These are phyloP conservation scores for Prolemur simus DNA, from an alignment of 2,113 vertebrate genomes.

Conservation along the genomic window DNA sequence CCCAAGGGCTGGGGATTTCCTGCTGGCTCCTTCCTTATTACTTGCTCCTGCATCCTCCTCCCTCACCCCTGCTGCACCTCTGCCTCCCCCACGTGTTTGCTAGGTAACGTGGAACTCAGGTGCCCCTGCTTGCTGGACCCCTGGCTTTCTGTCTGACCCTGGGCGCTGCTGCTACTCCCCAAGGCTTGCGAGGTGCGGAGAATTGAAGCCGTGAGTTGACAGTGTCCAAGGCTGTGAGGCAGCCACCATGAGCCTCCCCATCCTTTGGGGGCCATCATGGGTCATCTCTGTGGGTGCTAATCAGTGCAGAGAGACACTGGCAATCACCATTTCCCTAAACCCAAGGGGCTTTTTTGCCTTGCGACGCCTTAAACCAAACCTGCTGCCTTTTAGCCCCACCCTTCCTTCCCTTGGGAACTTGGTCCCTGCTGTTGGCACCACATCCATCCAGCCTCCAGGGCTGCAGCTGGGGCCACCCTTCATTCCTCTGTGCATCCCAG, in stretches of 20 bases:
- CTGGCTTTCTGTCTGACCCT: background rate
- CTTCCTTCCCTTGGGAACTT: background rate
- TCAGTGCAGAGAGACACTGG: background rate
- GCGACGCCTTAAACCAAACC: background rate
- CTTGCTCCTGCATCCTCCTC: background rate
- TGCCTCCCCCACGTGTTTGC: background rate
- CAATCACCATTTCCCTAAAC: background rate
- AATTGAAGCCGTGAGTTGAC: background rate
- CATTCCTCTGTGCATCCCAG: background rate
- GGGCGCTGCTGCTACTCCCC: background rate
- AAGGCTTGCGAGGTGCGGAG: background rate
- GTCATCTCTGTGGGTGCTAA: background rate
- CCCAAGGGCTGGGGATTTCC: background rate
- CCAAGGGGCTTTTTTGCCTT: background rate
- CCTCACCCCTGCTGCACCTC: background rate
- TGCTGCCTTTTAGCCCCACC: background rate
- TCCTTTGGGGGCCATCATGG: background rate
- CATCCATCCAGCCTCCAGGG: background rate
- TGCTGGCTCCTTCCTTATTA: background rate
- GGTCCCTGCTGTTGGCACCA: background rate
- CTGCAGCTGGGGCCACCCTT: background rate
- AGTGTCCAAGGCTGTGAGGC: background rate
- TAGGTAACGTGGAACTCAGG: background rate
- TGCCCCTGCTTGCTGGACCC: background rate
- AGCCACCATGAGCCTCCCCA: background rate